These are phyloP conservation scores for Sylvietta virens DNA, from an alignment of 2,113 vertebrate species.

Conservation along the genomic window DNA sequence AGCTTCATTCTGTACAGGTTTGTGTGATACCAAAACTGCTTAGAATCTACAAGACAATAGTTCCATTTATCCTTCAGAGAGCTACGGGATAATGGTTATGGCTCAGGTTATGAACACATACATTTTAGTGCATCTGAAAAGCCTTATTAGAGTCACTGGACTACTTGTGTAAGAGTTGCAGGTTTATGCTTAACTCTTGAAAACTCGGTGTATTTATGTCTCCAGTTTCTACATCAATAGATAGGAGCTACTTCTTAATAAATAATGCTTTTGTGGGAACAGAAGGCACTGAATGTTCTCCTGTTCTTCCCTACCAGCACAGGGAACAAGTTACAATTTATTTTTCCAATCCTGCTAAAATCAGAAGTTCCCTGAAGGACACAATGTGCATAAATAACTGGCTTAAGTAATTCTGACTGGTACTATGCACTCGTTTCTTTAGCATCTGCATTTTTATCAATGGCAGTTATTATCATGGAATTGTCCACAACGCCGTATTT, in stretches of 20 bases:
- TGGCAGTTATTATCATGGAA: background rate
- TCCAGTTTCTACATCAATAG: background rate
- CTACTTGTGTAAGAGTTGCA: background rate
- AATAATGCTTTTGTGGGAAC: background rate
- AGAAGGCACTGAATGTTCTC: background rate
- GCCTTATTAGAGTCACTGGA: background rate
- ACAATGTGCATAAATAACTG: background rate
- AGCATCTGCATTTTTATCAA: background rate
- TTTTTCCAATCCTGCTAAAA: background rate
- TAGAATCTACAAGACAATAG: background rate
- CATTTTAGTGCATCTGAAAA: background rate
- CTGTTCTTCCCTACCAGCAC: background rate
- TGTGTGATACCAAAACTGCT: background rate
- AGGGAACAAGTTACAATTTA: background rate
- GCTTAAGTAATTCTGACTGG: background rate
- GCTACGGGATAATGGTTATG: background rate
- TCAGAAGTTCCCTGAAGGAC: background rate
- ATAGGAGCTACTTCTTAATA: background rate
- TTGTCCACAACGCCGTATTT: background rate
- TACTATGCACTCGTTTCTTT: background rate
- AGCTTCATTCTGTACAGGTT: background rate
- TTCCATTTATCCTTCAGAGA: background rate
- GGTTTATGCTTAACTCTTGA: background rate
- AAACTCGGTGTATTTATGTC: background rate
- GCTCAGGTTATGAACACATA: background rate